Percentiles rank a stretch among this genome's conserved stretches.
Conservation (phyloP, 2,113 vertebrate genomes). For the Rhabdomys dilectus region DNA sequence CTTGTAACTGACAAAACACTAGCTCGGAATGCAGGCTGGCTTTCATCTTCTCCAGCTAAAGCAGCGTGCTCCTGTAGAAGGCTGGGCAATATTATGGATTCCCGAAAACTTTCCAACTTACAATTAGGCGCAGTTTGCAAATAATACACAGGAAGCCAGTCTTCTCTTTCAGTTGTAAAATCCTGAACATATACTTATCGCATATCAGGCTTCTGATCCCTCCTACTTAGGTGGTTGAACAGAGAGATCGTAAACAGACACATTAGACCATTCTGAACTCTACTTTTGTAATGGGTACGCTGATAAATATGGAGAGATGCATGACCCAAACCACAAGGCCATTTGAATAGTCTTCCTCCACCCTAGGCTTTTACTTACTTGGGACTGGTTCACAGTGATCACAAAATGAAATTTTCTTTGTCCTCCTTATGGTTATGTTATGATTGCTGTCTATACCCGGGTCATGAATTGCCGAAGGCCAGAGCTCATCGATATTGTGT, state of each 20-base stretch:
- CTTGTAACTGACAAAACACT: not conserved
- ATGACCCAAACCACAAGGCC: conserved; percentile 14
- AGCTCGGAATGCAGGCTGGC: not conserved
- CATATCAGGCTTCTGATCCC: conserved; percentile 60
- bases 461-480: conserved; percentile 81
- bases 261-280: conserved; percentile 33
- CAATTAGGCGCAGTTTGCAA: conserved; percentile 39
- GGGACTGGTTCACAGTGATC: conserved; percentile 62
- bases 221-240: conserved; percentile 42
- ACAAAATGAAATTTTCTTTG: conserved; percentile 78
- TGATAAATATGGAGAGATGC: conserved; percentile 34
- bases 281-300: conserved; percentile 15
- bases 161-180: conserved; percentile 68
- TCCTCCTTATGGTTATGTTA: conserved; percentile 50
- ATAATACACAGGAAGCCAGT: not conserved
- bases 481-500: conserved; percentile 79
- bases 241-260: conserved; percentile 49
- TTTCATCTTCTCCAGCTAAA: not conserved
- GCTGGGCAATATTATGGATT: not conserved
- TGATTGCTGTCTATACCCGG: conserved; percentile 66
- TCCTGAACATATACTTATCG: not conserved
- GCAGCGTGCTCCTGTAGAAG: not conserved
- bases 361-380: conserved; percentile 65
- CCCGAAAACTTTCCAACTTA: not conserved
- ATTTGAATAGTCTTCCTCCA: conserved; percentile 59